Conservation (phyloP, 92 coral and sea anemone species). For the Paramuricea clavata region DNA sequence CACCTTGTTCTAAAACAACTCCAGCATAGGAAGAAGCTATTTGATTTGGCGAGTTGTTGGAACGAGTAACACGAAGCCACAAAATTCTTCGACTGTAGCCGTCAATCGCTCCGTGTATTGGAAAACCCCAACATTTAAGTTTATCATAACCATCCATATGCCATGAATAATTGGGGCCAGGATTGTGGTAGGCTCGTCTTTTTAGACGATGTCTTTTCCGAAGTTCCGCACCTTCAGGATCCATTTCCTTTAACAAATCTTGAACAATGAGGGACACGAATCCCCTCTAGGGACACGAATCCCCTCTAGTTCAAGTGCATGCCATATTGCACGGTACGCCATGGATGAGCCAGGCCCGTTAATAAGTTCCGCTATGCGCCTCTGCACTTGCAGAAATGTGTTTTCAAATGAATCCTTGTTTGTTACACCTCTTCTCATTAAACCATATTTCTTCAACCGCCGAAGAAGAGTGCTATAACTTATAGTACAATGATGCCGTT, state of each 20-base stretch:
- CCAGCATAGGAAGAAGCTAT: neutral
- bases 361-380: slow-evolving; percentile 63
- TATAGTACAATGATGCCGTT: slow-evolving; percentile 53
- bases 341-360: slow-evolving; percentile 56
- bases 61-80: slow-evolving; percentile 20
- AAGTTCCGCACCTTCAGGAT: neutral
- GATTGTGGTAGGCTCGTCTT: slow-evolving; percentile 46
- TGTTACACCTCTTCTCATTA: slow-evolving; percentile 49
- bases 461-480: slow-evolving; percentile 60
- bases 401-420: slow-evolving; percentile 49
- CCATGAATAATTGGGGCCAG: slow-evolving; percentile 56
- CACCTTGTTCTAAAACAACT: slow-evolving; percentile 39
- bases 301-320: slow-evolving; percentile 72
- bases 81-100: slow-evolving; percentile 56
- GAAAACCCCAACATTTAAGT: neutral
- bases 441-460: slow-evolving; percentile 57
- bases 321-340: slow-evolving; percentile 75
- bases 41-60: slow-evolving; percentile 13
- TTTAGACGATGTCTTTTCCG: slow-evolving; percentile 30
- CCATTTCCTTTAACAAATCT: slow-evolving; percentile 72
- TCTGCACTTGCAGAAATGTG: slow-evolving; percentile 46
- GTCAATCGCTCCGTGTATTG: slow-evolving; percentile 35
- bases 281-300: slow-evolving; percentile 66
- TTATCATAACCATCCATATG: slow-evolving; percentile 25
- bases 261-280: slow-evolving; percentile 67